phyloP scores from a whole-genome alignment of 1,140 invertebrate species.

The Holotrichia oblita region DNA sequence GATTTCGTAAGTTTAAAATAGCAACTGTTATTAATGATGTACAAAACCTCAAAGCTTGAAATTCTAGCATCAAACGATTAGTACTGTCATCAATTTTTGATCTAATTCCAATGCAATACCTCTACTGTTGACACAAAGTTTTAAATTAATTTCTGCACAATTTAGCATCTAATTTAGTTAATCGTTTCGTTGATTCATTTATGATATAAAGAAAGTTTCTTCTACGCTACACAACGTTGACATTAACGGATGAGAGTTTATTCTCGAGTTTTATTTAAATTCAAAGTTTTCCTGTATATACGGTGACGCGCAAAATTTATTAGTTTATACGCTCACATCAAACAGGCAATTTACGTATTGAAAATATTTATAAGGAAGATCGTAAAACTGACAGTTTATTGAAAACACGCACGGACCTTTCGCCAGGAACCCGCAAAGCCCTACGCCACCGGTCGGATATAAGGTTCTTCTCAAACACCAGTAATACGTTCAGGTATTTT shows the following conservation, averaged over 20 bases:
- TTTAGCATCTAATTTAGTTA: neutral
- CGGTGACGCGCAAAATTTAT: neutral
- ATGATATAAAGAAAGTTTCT: neutral
- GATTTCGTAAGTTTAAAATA: no score
- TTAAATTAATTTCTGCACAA: neutral
- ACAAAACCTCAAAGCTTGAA: no score
- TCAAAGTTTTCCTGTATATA: neutral
- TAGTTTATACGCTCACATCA: constrained; percentile 7
- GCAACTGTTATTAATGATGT: no score
- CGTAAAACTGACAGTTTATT: neutral
- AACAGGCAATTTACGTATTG: neutral
- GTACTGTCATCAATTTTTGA: no score
- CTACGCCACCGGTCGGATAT: neutral
- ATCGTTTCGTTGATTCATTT: neutral
- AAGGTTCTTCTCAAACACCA: neutral
- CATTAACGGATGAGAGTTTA: neutral
- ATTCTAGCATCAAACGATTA: no score
- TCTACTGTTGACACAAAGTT: no score
- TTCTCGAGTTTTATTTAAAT: neutral
- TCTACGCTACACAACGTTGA: neutral
- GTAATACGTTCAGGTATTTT: constrained; percentile 17
- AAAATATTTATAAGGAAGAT: neutral
- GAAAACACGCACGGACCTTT: neutral
- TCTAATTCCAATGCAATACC: no score
- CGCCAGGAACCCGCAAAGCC: neutral